Percentiles rank a stretch among this genome's conserved stretches.
Evolutionary conservation across 2,113 vertebrate genomes (phyloP).

Genomic region (Oenanthe oenanthe): DNA sequence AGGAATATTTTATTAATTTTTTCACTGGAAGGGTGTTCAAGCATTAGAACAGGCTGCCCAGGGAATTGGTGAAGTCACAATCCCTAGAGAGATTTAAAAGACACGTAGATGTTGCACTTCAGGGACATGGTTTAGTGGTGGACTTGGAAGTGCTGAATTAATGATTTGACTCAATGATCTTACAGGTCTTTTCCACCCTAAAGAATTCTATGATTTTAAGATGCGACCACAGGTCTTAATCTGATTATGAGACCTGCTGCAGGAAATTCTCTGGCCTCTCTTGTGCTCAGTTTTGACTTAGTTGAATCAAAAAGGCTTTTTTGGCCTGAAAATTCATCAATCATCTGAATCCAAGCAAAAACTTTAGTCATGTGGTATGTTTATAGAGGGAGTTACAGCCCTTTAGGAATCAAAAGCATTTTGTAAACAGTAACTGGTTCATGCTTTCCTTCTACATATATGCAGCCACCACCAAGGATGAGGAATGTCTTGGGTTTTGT

Average conservation of each 20-base stretch:
- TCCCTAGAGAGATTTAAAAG: background rate
- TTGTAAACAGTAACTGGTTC: background rate
- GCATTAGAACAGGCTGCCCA: background rate
- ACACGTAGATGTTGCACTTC: accelerated
- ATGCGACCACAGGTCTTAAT: background rate
- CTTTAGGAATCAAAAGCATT: background rate
- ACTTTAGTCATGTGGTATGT: background rate
- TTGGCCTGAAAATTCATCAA: background rate
- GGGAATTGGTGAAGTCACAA: background rate
- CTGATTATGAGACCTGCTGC: background rate
- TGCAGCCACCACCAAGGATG: background rate
- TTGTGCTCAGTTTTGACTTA: background rate
- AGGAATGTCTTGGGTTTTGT: background rate
- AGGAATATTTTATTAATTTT: background rate
- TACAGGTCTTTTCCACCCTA: background rate
- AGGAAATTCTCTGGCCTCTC: background rate
- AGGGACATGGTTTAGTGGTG: background rate
- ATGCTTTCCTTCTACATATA: background rate
- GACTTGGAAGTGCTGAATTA: background rate
- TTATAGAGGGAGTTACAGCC: background rate
- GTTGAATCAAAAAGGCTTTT: constrained; percentile 2
- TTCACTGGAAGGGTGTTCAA: background rate
- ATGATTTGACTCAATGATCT: background rate
- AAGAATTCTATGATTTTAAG: background rate
- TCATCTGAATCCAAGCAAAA: background rate